phyloP scores from a whole-genome alignment of 2,113 vertebrate species.

The Malurus melanocephalus region DNA sequence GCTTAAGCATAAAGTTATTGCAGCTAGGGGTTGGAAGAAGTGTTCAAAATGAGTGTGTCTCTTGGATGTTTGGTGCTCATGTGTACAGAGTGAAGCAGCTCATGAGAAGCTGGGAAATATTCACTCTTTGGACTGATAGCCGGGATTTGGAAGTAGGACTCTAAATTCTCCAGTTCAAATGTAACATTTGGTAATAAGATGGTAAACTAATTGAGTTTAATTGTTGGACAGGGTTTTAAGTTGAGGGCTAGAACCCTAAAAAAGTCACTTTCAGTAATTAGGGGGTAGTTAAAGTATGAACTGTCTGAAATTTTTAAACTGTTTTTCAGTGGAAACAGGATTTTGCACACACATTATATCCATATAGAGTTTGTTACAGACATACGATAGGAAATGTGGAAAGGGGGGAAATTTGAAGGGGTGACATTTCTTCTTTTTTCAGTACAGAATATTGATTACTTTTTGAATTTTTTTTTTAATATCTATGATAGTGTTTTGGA shows the following conservation, averaged over 20 bases:
- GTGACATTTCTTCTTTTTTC: background rate
- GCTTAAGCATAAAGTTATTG: background rate
- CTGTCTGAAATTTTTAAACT: accelerated
- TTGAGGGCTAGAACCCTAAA: background rate
- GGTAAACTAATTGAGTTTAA: background rate
- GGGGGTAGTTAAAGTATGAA: background rate
- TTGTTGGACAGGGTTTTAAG: background rate
- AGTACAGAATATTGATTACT: background rate
- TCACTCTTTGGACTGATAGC: background rate
- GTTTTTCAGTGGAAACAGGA: background rate
- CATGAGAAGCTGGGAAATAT: background rate
- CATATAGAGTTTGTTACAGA: background rate
- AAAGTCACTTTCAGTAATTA: background rate
- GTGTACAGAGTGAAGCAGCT: background rate
- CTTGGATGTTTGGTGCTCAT: background rate
- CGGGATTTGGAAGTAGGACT: background rate
- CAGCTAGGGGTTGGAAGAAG: background rate
- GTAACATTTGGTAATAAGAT: background rate
- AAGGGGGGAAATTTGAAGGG: background rate
- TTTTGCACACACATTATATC: background rate
- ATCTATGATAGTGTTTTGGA: conserved; percentile 82
- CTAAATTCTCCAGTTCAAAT: background rate
- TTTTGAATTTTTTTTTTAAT: background rate
- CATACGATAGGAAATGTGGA: background rate
- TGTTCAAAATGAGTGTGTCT: background rate